A percentile compares a stretch with the other conserved stretches of the same genome.
phyloP scores from a whole-genome alignment of 2,888 invertebrate species.

The Galerucella nymphaeae region DNA sequence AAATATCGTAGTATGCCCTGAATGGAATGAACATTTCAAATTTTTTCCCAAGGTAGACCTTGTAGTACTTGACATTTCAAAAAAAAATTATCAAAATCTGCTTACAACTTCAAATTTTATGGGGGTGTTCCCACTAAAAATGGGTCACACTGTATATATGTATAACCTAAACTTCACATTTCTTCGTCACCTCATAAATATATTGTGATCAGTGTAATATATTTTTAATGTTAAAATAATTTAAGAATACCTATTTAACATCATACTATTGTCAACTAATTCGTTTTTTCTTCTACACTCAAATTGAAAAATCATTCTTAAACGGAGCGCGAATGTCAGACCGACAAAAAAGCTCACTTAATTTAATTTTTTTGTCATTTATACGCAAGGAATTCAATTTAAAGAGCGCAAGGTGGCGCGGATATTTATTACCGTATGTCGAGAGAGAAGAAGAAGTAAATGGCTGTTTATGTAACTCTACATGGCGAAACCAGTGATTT shows the following conservation, averaged over 20 bases:
- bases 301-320: background rate
- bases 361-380: slow-evolving; percentile 4
- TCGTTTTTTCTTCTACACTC: background rate
- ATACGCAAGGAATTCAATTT: slow-evolving; percentile 27
- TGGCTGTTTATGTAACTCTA: slow-evolving; percentile 32
- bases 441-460: slow-evolving; percentile 21
- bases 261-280: background rate
- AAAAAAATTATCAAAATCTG: no score
- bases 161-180: no score
- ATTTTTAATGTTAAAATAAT: background rate
- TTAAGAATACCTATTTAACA: background rate
- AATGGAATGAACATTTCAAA: no score
- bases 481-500: slow-evolving; percentile 37
- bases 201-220: no score
- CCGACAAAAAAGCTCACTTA: background rate
- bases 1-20: no score
- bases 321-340: slow-evolving; percentile 3
- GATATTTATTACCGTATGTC: slow-evolving; percentile 34
- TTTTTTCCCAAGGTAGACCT: no score
- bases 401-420: slow-evolving; percentile 26
- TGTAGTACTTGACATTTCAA: no score
- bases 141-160: no score
- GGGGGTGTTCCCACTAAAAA: no score
- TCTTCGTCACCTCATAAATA: no score
- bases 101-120: no score